phyloP scores from a whole-genome alignment of 2,888 invertebrate genomes.

The Rhimphoctona megacephalus region DNA sequence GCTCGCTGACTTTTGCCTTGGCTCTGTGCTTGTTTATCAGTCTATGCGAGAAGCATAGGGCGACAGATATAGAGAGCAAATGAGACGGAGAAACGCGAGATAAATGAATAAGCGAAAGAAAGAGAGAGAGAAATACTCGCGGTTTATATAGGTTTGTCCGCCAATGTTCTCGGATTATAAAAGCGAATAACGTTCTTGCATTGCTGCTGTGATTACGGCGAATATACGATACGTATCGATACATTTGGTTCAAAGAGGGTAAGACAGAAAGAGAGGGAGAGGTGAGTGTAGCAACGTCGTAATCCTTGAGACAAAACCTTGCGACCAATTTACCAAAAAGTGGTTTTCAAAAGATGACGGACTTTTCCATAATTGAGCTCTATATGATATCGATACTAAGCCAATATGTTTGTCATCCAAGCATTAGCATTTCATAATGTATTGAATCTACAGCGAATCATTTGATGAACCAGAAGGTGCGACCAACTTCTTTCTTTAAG shows the following conservation, averaged over 20 bases:
- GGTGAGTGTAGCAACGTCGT: background rate
- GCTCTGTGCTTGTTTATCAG: conserved; percentile 56
- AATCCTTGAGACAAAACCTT: conserved; percentile 27
- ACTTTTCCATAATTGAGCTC: background rate
- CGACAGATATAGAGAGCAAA: conserved; percentile 34
- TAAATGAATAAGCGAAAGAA: conserved; percentile 47
- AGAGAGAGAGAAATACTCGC: conserved; percentile 8
- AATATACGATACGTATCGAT: background rate
- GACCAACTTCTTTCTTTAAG: background rate
- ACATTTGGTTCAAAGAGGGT: conserved; percentile 2
- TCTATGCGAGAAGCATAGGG: conserved; percentile 29
- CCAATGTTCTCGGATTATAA: conserved; percentile 22
- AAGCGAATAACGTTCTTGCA: conserved; percentile 29
- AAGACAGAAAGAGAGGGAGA: background rate
- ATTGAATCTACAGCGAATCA: background rate
- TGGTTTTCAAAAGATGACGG: conserved; percentile 13
- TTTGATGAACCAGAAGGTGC: background rate
- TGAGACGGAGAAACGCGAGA: conserved; percentile 29
- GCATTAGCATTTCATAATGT: background rate
- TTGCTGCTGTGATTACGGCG: conserved; percentile 11
- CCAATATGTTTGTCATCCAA: background rate
- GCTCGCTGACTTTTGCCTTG: conserved; percentile 53
- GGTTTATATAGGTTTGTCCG: background rate
- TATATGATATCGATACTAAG: too few species aligned
- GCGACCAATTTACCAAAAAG: conserved; percentile 42